phyloP scores from a whole-genome alignment of 1,140 invertebrate species.

The Pachyrhynchus sulphureomaculatus region DNA sequence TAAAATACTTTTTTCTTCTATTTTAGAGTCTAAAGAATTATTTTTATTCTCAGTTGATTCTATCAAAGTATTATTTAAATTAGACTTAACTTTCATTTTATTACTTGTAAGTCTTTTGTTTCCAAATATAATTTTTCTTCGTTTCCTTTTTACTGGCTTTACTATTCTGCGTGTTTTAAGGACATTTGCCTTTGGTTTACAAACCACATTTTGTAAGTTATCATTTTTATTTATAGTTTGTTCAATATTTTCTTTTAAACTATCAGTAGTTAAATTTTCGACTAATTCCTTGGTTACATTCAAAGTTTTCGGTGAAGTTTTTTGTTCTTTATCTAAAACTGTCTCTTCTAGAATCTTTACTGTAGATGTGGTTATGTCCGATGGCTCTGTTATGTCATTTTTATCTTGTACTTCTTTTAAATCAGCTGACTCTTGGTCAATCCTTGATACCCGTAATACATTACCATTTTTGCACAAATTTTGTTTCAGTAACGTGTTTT shows the following conservation, averaged over 20 bases:
- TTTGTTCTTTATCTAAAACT: background rate
- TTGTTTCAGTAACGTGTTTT: slow-evolving; percentile 1
- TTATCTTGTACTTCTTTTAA: background rate
- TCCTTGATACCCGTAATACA: background rate
- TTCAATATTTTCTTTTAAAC: slow-evolving; percentile 19
- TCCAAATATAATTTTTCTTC: background rate
- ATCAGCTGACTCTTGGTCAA: background rate
- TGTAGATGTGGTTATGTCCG: background rate
- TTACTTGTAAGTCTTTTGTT: no score
- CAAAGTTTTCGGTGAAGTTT: background rate
- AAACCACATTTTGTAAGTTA: background rate
- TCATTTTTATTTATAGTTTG: background rate
- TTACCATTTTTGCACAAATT: background rate
- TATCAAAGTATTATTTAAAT: no score
- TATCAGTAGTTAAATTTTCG: slow-evolving; percentile 15
- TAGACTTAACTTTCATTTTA: no score
- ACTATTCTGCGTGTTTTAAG: background rate
- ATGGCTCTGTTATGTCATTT: background rate
- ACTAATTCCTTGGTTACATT: background rate
- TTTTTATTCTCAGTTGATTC: no score
- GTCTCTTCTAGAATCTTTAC: background rate
- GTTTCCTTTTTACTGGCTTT: background rate
- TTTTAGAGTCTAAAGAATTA: no score
- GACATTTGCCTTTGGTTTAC: background rate
- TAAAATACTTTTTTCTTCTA: no score